A percentile compares a stretch with the other conserved stretches of the same genome.
These are phyloP conservation scores for Pterostichus niger DNA, from an alignment of 2,888 invertebrate genomes.

Conservation along the genomic window DNA sequence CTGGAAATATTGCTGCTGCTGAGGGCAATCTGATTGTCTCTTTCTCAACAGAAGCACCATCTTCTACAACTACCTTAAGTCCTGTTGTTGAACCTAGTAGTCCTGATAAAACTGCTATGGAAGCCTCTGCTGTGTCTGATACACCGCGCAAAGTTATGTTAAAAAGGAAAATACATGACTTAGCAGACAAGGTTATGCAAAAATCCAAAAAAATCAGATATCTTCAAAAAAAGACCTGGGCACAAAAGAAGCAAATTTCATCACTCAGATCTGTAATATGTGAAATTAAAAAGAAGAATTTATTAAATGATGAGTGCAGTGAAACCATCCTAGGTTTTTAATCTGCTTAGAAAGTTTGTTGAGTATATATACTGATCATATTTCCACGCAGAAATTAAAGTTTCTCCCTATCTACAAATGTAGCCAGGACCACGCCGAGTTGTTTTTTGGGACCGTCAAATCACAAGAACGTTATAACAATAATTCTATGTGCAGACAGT, in stretches of 20 bases:
- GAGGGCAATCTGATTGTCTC: neutral
- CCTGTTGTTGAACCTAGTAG: neutral
- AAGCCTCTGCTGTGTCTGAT: neutral
- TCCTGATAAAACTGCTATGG: neutral
- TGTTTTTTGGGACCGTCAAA: too few species aligned
- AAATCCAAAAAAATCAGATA: neutral
- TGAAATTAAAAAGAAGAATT: too few species aligned
- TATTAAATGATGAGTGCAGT: neutral
- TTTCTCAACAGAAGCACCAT: slow-evolving; percentile 2
- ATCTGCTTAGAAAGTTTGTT: too few species aligned
- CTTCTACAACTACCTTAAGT: neutral
- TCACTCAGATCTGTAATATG: too few species aligned
- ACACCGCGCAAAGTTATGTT: neutral
- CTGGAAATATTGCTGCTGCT: neutral
- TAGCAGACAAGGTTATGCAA: neutral
- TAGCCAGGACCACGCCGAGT: too few species aligned
- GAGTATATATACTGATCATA: too few species aligned
- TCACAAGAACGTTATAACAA: too few species aligned
- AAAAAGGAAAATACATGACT: neutral
- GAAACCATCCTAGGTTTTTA: neutral
- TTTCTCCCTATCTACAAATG: too few species aligned
- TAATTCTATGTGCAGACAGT: too few species aligned
- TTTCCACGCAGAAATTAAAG: too few species aligned
- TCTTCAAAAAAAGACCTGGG: neutral
- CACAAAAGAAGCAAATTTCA: neutral